Evolutionary conservation across 2,888 invertebrate species (phyloP).

Genomic region (Orthosia gracilis): DNA sequence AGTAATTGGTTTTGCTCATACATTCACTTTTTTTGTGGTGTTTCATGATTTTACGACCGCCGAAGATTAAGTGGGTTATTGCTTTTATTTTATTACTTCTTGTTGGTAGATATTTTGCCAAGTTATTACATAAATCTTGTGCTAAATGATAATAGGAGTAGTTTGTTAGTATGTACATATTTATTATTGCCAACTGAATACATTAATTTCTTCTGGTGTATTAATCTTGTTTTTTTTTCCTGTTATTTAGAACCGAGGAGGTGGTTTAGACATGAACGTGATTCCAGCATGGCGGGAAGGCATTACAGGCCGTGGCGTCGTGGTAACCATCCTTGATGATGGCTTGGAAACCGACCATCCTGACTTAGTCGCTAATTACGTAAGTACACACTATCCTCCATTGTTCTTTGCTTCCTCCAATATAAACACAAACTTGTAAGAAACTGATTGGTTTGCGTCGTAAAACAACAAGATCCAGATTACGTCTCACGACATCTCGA

Average conservation of each 20-base stretch:
- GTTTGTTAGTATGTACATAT: slow-evolving; percentile 24
- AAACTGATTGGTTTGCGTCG: slow-evolving; percentile 31
- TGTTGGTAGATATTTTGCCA: slow-evolving; percentile 42
- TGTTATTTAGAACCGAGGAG: slow-evolving; percentile 95
- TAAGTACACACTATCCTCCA: slow-evolving; percentile 90
- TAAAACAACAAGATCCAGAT: slow-evolving; percentile 39
- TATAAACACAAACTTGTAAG: slow-evolving; percentile 13
- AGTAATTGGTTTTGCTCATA: slow-evolving; percentile 59
- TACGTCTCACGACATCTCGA: slow-evolving; percentile 27
- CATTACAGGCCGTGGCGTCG: slow-evolving; percentile 98
- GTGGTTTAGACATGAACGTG: slow-evolving; percentile 98
- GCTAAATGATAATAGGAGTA: slow-evolving; percentile 36
- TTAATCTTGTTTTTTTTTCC: slow-evolving; percentile 45
- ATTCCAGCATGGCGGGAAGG: slow-evolving; percentile 98
- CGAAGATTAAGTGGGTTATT: slow-evolving; percentile 57
- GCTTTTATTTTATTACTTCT: slow-evolving; percentile 47
- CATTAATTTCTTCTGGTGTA: slow-evolving; percentile 7
- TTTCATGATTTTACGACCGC: slow-evolving; percentile 40
- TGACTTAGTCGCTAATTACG: slow-evolving; percentile 97
- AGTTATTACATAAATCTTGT: slow-evolving; percentile 29
- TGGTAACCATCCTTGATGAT: slow-evolving; percentile 99
- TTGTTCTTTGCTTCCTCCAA: slow-evolving; percentile 27
- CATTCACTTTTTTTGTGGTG: slow-evolving; percentile 37
- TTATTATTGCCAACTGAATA: slow-evolving; percentile 16
- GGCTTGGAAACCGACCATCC: slow-evolving; percentile 99